phyloP scores from a whole-genome alignment of 2,797 vertebrate genomes.

The Tapera naevia region DNA sequence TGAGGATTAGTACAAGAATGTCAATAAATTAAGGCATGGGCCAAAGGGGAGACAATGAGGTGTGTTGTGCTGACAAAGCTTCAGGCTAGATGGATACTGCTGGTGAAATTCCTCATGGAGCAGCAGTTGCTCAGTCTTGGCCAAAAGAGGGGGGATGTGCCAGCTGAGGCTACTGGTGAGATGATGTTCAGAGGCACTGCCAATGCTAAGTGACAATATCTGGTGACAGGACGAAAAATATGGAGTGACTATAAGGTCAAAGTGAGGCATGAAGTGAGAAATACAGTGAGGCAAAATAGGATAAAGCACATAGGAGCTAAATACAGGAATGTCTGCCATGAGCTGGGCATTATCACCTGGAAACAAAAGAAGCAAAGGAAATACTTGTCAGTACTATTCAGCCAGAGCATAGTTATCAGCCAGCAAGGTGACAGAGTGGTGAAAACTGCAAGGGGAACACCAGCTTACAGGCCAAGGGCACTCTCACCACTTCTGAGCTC shows the following conservation, averaged over 20 bases:
- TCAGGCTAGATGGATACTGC: background rate
- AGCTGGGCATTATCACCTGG: background rate
- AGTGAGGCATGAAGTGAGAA: background rate
- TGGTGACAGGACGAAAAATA: background rate
- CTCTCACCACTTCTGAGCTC: background rate
- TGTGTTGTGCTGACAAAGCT: background rate
- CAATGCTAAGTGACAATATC: rapidly evolving
- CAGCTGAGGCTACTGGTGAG: background rate
- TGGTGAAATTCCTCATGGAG: background rate
- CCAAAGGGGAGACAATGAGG: conserved; percentile 1
- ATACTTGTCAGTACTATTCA: background rate
- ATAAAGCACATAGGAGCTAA: background rate
- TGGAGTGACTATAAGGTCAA: background rate
- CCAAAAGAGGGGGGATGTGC: background rate
- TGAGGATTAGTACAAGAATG: conserved; percentile 26
- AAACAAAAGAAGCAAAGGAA: background rate
- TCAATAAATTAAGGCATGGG: background rate
- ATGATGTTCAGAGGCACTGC: rapidly evolving
- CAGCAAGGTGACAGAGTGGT: background rate
- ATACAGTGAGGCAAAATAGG: background rate
- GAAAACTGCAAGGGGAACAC: background rate
- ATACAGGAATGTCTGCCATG: background rate
- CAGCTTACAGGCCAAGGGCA: background rate
- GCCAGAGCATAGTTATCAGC: background rate
- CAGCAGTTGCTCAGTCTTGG: background rate